Evolutionary conservation across 2,113 vertebrate genomes (phyloP).

Genomic region (Alethe diademata): DNA sequence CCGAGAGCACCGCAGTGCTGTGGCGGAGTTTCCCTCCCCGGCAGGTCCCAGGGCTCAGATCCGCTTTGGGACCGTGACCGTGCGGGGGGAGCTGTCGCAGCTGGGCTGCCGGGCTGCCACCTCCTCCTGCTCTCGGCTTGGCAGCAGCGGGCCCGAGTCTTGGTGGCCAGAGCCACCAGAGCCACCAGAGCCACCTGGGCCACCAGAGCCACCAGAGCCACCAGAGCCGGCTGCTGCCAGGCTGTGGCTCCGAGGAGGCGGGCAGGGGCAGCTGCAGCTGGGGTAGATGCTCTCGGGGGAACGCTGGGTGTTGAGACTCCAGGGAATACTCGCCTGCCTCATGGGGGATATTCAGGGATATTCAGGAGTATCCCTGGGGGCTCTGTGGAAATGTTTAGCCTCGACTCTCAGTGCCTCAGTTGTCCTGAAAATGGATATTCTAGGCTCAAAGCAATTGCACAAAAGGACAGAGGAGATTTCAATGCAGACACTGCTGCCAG

Average conservation of each 20-base stretch:
- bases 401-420: not conserved
- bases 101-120: not conserved
- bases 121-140: not conserved
- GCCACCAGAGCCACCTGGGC: not conserved
- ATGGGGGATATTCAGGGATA: not conserved
- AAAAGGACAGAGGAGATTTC: not conserved
- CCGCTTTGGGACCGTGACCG: rapidly evolving
- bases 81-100: not conserved
- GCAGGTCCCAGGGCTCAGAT: rapidly evolving
- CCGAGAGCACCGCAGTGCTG: not conserved
- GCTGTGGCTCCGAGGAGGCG: not conserved
- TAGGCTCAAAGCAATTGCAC: not conserved
- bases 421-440: not conserved
- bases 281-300: not conserved
- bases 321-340: rapidly evolving
- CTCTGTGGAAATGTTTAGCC: not conserved
- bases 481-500: rapidly evolving
- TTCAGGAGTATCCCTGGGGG: not conserved
- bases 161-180: not conserved
- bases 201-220: no score
- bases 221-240: not conserved
- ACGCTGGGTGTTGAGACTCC: rapidly evolving
- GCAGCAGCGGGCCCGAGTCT: not conserved
- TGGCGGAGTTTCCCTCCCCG: not conserved
- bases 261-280: not conserved